These are phyloP conservation scores for Cordilura impudica DNA, from an alignment of 2,888 invertebrate species.

Conservation along the genomic window DNA sequence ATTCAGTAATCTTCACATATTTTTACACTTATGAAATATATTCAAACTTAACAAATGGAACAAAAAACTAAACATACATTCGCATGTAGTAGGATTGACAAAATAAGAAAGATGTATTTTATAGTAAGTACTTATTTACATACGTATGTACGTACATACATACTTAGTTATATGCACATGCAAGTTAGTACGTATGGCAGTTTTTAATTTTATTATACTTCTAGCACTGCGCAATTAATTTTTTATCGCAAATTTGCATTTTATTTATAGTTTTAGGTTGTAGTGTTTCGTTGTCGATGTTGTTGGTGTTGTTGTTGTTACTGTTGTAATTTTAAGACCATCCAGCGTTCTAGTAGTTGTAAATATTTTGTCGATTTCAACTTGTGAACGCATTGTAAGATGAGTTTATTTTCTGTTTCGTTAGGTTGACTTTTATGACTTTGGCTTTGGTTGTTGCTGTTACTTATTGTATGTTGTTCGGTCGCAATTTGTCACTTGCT, in stretches of 20 bases:
- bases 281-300: conserved; percentile 23
- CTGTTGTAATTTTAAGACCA: conserved; percentile 25
- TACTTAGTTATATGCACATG: conserved; percentile 4
- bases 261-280: conserved; percentile 63
- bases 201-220: conserved; percentile 60
- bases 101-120: conserved; percentile 36
- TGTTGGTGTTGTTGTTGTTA: conserved; percentile 3
- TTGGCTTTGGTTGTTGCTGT: conserved; percentile 32
- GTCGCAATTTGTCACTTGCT: conserved; percentile 59
- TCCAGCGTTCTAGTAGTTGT: conserved; percentile 6
- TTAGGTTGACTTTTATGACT: conserved; percentile 51
- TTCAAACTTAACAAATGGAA: too few species aligned
- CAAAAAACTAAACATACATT: not conserved
- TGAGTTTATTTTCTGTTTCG: conserved; percentile 36
- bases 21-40: too few species aligned
- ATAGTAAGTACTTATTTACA: not conserved
- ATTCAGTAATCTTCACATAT: too few species aligned
- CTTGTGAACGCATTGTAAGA: conserved; percentile 50
- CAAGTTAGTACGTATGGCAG: conserved; percentile 42
- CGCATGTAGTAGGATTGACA: not conserved
- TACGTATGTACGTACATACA: conserved; percentile 9
- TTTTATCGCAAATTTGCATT: conserved; percentile 73
- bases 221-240: conserved; percentile 75
- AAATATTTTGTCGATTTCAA: conserved; percentile 40
- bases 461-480: conserved; percentile 19